phyloP scores from a whole-genome alignment of 2,888 invertebrate genomes.

The Rotaria socialis region DNA sequence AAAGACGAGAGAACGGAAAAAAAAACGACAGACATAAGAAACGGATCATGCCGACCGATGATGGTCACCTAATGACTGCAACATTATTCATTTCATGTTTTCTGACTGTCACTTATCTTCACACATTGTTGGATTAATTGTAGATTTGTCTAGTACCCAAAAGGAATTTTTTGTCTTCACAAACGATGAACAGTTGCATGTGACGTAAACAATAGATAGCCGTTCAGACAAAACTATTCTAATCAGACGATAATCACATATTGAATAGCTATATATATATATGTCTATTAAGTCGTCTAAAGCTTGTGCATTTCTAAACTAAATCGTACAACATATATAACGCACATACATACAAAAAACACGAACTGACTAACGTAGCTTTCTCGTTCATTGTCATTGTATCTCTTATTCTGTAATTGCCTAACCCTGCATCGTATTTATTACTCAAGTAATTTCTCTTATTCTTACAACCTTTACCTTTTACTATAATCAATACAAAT shows the following conservation, averaged over 20 bases:
- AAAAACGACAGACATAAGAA: background rate
- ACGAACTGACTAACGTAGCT: background rate
- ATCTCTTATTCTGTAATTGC: background rate
- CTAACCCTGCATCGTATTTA: background rate
- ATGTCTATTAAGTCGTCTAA: no score
- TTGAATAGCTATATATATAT: background rate
- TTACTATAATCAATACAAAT: background rate
- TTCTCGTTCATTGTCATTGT: background rate
- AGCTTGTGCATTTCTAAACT: background rate
- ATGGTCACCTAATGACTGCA: background rate
- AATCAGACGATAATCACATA: background rate
- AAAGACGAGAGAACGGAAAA: background rate
- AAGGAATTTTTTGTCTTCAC: background rate
- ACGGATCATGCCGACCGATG: background rate
- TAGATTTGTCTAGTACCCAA: background rate
- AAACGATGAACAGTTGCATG: background rate
- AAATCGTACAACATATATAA: background rate
- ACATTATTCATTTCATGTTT: background rate
- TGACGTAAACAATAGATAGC: background rate
- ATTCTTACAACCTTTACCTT: background rate
- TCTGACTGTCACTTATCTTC: conserved; percentile 10
- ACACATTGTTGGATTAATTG: background rate
- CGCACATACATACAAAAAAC: background rate
- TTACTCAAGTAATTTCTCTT: background rate
- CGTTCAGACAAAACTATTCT: background rate